Conservation (phyloP, 2,113 vertebrate species). For the Dunckerocampus dactyliophorus region DNA sequence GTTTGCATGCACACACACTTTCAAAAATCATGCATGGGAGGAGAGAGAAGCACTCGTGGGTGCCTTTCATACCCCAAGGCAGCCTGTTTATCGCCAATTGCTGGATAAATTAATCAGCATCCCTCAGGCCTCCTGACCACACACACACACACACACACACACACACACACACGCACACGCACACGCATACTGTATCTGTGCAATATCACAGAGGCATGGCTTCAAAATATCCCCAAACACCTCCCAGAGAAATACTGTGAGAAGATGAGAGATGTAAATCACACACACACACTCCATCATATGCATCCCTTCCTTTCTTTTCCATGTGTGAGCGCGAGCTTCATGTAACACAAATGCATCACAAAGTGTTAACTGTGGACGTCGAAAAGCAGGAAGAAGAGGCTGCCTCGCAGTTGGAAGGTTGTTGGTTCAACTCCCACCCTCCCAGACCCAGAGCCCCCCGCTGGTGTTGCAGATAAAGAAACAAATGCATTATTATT, state of each 20-base stretch:
- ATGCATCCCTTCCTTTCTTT: neutral
- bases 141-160: constrained; percentile 12
- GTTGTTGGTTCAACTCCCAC: too few species aligned
- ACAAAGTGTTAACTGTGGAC: neutral
- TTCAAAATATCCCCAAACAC: constrained; percentile 49
- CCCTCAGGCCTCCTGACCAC: constrained; percentile 56
- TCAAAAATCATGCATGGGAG: neutral
- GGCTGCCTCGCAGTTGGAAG: neutral
- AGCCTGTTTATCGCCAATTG: constrained; percentile 53
- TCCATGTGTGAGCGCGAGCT: neutral
- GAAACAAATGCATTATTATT: too few species aligned
- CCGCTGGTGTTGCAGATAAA: too few species aligned
- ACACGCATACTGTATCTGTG: constrained; percentile 30
- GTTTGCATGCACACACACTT: constrained; percentile 1
- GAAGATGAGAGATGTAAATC: constrained; percentile 40
- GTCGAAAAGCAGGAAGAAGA: too few species aligned
- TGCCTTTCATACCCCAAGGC: constrained; percentile 45
- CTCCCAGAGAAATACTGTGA: constrained; percentile 50
- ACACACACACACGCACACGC: constrained; percentile 15
- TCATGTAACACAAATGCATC: neutral
- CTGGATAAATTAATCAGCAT: constrained; percentile 64
- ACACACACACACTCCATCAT: constrained; percentile 4
- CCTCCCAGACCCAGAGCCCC: too few species aligned
- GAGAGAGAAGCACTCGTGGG: constrained; percentile 3
- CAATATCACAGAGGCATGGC: constrained; percentile 51